phyloP scores from a whole-genome alignment of 1,140 invertebrate genomes.

The Drosophila funebris region DNA sequence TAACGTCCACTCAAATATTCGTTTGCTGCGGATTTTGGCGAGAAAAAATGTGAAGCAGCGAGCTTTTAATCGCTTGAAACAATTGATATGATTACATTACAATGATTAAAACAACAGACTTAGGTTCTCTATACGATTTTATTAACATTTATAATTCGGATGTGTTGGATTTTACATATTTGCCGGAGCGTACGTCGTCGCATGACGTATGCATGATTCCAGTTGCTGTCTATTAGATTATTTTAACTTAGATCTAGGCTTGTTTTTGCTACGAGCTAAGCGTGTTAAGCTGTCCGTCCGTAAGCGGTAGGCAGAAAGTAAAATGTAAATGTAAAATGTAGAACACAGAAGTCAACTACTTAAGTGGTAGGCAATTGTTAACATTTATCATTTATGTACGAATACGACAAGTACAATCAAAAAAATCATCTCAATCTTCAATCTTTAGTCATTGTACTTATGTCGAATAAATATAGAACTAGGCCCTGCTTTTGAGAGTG shows the following conservation, averaged over 20 bases:
- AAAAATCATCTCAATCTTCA: conserved; percentile 31
- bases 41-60: no score
- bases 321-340: conserved; percentile 34
- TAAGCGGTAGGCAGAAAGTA: conserved; percentile 50
- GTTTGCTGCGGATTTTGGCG: no score
- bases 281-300: conserved; percentile 60
- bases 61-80: no score
- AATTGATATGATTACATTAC: no score
- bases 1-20: no score
- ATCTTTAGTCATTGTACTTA: conserved; percentile 39
- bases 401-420: conserved; percentile 31
- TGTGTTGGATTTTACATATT: conserved; percentile 73
- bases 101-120: no score
- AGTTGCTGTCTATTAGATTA: conserved; percentile 29
- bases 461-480: conserved; percentile 11
- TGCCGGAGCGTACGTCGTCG: conserved; percentile 35
- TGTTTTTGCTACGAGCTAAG: conserved; percentile 63
- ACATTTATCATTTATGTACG: conserved; percentile 38
- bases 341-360: conserved; percentile 57
- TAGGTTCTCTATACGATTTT: conserved; percentile 61
- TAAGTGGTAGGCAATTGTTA: conserved; percentile 51
- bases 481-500: not conserved
- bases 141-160: conserved; percentile 76
- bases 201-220: conserved; percentile 26
- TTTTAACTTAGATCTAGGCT: conserved; percentile 60